Conservation (phyloP, 2,113 vertebrate species). For the Gallinago jamesoni region DNA sequence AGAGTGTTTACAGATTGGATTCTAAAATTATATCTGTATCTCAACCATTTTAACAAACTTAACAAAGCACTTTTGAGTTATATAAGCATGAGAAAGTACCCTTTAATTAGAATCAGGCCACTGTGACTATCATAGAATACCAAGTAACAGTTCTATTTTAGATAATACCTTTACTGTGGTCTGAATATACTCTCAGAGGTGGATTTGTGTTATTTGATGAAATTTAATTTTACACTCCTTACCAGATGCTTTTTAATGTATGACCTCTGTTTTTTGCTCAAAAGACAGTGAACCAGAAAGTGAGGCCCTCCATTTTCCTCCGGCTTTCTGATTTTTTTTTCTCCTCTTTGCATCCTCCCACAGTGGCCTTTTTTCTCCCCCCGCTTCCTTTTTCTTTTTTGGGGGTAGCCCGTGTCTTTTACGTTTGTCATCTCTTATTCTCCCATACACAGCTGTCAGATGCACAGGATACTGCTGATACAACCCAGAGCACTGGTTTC, state of each 20-base stretch:
- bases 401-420: neutral
- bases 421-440: neutral
- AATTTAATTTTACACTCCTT: neutral
- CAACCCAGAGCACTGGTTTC: neutral
- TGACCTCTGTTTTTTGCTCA: neutral
- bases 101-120: neutral
- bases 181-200: neutral
- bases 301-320: neutral
- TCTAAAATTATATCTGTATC: neutral
- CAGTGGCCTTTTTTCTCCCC: neutral
- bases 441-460: neutral
- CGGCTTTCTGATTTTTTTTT: neutral
- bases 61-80: neutral
- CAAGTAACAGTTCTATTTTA: neutral
- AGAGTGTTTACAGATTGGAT: neutral
- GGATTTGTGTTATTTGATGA: neutral
- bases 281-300: neutral
- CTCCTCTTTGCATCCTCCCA: fast-evolving
- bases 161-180: neutral
- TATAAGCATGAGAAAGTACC: neutral
- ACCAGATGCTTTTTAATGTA: neutral
- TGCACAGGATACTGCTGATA: neutral
- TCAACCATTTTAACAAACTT: neutral
- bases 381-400: neutral
- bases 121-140: neutral